These are phyloP conservation scores for Zapus hudsonius DNA, from an alignment of 2,113 vertebrate genomes.

Conservation along the genomic window DNA sequence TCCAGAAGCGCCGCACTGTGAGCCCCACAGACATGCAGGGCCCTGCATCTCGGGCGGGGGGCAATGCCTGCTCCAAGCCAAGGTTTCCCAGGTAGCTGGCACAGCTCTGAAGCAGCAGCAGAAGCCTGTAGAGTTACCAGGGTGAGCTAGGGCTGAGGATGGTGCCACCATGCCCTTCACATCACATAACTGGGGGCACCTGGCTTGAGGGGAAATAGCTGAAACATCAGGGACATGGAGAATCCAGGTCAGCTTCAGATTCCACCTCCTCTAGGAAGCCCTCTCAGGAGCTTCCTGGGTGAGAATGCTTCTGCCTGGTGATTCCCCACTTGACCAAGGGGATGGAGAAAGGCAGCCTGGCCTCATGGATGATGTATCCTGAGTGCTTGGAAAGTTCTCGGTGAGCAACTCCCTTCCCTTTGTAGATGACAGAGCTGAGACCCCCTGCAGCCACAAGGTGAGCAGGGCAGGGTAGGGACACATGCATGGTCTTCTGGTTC, in stretches of 20 bases:
- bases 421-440: background rate
- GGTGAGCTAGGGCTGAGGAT: background rate
- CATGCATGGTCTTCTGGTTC: background rate
- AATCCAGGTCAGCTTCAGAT: background rate
- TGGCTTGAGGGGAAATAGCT: background rate
- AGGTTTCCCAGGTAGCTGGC: constrained; percentile 85
- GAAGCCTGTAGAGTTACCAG: constrained; percentile 83
- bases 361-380: background rate
- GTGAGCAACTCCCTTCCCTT: background rate
- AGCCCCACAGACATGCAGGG: constrained; percentile 91
- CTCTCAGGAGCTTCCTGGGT: background rate
- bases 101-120: constrained; percentile 95
- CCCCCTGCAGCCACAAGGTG: background rate
- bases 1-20: constrained; percentile 90
- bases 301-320: background rate
- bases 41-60: constrained; percentile 55
- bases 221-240: background rate
- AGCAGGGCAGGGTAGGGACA: background rate
- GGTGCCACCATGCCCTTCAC: fast-evolving
- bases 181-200: background rate
- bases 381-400: background rate
- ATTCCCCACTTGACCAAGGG: background rate
- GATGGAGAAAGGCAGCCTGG: background rate
- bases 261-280: background rate
- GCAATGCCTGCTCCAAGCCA: constrained; percentile 66